Percentiles rank a stretch among this genome's conserved stretches.
Conservation (phyloP, 2,888 invertebrate genomes). For the Meiosimyza decipiens region DNA sequence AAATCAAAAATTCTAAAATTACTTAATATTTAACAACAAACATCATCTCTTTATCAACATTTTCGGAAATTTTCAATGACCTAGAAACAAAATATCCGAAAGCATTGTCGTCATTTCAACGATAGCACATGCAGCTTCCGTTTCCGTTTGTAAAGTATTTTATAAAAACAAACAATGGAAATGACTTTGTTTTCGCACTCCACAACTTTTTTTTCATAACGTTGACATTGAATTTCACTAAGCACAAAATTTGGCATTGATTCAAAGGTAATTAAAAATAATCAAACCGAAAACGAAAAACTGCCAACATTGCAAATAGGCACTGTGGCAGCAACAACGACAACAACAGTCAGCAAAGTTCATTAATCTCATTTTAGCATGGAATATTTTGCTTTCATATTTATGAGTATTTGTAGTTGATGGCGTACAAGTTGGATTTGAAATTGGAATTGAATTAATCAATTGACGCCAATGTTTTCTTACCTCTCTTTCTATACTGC, state of each 20-base stretch:
- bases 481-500: no score
- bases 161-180: no score
- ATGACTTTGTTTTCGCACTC: not conserved
- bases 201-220: not conserved
- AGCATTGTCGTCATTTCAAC: not conserved
- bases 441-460: conserved; percentile 18
- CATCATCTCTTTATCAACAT: no score
- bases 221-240: conserved; percentile 2
- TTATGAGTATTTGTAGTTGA: conserved; percentile 21
- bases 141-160: not conserved
- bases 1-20: no score
- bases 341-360: conserved; percentile 32
- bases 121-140: conserved; percentile 7
- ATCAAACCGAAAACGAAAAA: conserved; percentile 20
- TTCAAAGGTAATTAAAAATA: conserved; percentile 19
- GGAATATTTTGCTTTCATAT: conserved; percentile 1
- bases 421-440: conserved; percentile 8
- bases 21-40: no score
- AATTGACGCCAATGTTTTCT: conserved; percentile 11
- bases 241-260: conserved; percentile 2
- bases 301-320: conserved; percentile 15
- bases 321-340: not conserved
- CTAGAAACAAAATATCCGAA: not conserved
- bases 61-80: not conserved
- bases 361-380: conserved; percentile 42